phyloP scores from a whole-genome alignment of 1,140 invertebrate genomes.

The Penaeus japonicus region DNA sequence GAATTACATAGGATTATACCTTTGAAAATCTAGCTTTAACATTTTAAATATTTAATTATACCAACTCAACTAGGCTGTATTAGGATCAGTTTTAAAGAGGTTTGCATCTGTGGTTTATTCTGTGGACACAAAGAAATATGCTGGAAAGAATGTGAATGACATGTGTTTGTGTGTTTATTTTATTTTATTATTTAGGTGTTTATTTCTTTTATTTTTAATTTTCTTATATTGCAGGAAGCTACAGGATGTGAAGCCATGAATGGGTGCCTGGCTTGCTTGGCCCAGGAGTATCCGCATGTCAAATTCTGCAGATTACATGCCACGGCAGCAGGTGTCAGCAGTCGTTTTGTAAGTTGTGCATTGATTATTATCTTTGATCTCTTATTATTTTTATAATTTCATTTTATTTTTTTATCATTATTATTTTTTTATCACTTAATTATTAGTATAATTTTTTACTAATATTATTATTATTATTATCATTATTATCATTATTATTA shows the following conservation, averaged over 20 bases:
- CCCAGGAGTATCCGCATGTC: slow-evolving; percentile 81
- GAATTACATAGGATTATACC: too few species aligned
- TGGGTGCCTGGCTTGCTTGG: slow-evolving; percentile 80
- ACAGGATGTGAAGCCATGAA: slow-evolving; percentile 86
- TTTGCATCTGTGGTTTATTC: too few species aligned
- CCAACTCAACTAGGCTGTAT: neutral
- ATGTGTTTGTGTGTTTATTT: too few species aligned
- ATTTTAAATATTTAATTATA: neutral
- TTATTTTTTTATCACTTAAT: too few species aligned
- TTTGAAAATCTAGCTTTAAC: too few species aligned
- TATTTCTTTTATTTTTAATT: neutral
- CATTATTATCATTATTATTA: too few species aligned
- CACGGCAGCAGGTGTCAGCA: slow-evolving; percentile 74
- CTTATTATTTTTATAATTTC: neutral
- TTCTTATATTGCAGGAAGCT: slow-evolving; percentile 65
- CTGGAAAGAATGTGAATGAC: too few species aligned
- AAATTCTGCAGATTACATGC: slow-evolving; percentile 91
- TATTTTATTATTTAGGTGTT: neutral
- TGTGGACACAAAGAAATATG: too few species aligned
- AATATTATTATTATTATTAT: too few species aligned
- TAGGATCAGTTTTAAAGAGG: too few species aligned
- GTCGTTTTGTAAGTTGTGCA: slow-evolving; percentile 74
- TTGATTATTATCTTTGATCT: neutral
- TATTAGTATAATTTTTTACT: too few species aligned
- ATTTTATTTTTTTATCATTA: slow-evolving; percentile 15